Evolutionary conservation across 2,797 vertebrate species (phyloP), one percentile per base, ranked within the genome.

Genomic region (Coccyzus lansbergi): DNA sequence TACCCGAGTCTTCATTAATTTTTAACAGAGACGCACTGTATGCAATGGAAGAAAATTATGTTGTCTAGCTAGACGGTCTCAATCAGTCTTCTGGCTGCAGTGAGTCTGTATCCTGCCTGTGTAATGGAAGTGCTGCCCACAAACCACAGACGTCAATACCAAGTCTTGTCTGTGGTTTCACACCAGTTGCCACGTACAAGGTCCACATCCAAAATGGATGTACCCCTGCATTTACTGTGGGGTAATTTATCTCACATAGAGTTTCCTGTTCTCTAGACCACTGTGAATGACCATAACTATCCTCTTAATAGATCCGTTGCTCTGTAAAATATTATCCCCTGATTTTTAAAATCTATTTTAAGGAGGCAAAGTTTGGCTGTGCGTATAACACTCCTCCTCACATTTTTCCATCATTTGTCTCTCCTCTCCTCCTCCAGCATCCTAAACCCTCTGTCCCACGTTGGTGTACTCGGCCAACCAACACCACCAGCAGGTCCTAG

Each of bases 121-220:
- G 79, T 46, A 2, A 71, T 87, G 94, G 78, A 49, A 83, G 79
- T 3, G 26, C 86, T 92, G 91, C 91, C 90, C 94, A 78, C 92
- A 93, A 83, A 88, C 95, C 93, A 33, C 28, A 0, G 64, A 6
- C 74, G 79, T 64, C 93, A 75, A 42, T 40, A 56, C 72, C 20
- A 0, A 36, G 58, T 14, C 92, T 36, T 92, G 86, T 6, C 82
- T 92, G 93, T 88, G 91, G 94, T 90, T 94, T 93, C 85, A 86
- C 85, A 83, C 86, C 84, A 59, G 86, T 65, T 78, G 88, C 88
- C 88, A 71, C 4, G 0, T 42, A 10, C 58, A 13, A 62, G 63
- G 62, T 78, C 80, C 70, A 52, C 42, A 81, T 81, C 85, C 6
- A 2, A 76, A 92, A 40, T 81, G 76, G 83, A 82, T 63, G 44